These are phyloP conservation scores for Esox niger DNA, from an alignment of 2,113 vertebrate species.

Conservation along the genomic window DNA sequence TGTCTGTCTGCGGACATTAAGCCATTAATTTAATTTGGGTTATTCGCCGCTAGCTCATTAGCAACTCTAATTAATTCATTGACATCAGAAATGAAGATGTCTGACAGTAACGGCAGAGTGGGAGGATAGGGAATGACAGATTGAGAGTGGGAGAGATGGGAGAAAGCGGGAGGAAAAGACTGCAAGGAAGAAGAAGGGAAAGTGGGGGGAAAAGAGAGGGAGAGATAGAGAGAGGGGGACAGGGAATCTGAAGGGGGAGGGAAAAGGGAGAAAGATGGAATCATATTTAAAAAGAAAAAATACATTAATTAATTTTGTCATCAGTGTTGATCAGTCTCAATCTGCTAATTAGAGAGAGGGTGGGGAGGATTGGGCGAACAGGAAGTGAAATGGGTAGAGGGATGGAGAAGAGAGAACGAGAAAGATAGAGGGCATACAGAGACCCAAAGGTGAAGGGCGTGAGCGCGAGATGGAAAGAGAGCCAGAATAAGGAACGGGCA, in stretches of 20 bases:
- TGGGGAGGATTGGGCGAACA: conserved; percentile 10
- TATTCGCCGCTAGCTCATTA: conserved; percentile 99
- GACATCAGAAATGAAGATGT: conserved; percentile 99
- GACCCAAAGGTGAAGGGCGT: not conserved
- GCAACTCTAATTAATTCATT: conserved; percentile 99
- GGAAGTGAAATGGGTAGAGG: too few species aligned
- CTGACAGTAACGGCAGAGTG: conserved; percentile 75
- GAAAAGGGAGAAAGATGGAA: conserved; percentile 43
- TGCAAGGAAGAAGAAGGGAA: conserved; percentile 66
- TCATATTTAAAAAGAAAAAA: conserved; percentile 54
- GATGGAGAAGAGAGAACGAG: conserved; percentile 13
- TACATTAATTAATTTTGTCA: conserved; percentile 75
- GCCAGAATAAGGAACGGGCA: not conserved
- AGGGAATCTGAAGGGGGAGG: conserved; percentile 59
- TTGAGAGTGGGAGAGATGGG: conserved; percentile 39
- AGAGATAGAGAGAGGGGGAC: conserved; percentile 78
- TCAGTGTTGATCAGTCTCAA: conserved; percentile 41
- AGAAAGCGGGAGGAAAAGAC: conserved; percentile 75
- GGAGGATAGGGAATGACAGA: conserved; percentile 5
- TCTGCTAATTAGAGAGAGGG: conserved; percentile 57
- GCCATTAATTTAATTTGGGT: conserved; percentile 99
- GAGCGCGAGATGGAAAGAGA: not conserved
- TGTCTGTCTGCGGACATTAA: conserved; percentile 99
- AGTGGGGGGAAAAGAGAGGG: conserved; percentile 84
- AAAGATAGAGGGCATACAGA: not conserved